phyloP scores from a whole-genome alignment of 2,113 vertebrate species.

The Embiotoca jacksoni region DNA sequence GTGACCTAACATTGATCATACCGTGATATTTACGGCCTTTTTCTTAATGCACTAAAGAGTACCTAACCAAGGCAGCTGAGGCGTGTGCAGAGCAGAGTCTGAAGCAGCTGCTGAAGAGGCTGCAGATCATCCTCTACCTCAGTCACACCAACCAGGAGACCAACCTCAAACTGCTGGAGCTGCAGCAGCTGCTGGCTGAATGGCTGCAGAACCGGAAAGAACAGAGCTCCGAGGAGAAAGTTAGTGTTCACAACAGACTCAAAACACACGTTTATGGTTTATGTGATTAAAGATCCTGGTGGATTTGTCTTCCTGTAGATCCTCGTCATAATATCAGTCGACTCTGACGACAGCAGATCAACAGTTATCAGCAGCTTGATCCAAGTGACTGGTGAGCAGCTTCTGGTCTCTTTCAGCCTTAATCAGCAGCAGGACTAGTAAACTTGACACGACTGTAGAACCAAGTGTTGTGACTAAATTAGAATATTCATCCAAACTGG shows the following conservation, averaged over 20 bases:
- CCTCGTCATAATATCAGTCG: conserved; percentile 75
- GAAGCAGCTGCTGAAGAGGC: conserved; percentile 85
- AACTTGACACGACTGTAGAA: too few relatives aligned
- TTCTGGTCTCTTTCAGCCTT: not conserved
- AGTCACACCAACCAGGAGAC: conserved; percentile 83
- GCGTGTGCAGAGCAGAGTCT: conserved; percentile 83
- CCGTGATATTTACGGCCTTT: not conserved
- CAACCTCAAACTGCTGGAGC: conserved; percentile 85
- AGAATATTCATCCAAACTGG: too few relatives aligned
- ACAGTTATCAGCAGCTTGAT: conserved; percentile 80
- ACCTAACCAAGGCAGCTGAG: conserved; percentile 87
- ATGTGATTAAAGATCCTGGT: not conserved
- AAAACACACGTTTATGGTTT: not conserved
- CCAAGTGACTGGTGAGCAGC: conserved; percentile 84
- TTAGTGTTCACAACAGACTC: conserved; percentile 29
- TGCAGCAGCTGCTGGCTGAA: conserved; percentile 81
- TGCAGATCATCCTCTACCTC: conserved; percentile 88
- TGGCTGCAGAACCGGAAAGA: conserved; percentile 77
- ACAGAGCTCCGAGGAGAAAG: conserved; percentile 63
- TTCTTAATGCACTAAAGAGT: conserved; percentile 78
- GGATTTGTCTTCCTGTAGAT: conserved; percentile 69
- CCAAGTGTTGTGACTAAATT: too few relatives aligned
- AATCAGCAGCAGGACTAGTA: not conserved
- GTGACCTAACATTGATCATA: not conserved
- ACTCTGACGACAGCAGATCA: conserved; percentile 77